Base-by-base conservation (phyloP, 2,888 invertebrate species). In the Pteria penguin region DNA sequence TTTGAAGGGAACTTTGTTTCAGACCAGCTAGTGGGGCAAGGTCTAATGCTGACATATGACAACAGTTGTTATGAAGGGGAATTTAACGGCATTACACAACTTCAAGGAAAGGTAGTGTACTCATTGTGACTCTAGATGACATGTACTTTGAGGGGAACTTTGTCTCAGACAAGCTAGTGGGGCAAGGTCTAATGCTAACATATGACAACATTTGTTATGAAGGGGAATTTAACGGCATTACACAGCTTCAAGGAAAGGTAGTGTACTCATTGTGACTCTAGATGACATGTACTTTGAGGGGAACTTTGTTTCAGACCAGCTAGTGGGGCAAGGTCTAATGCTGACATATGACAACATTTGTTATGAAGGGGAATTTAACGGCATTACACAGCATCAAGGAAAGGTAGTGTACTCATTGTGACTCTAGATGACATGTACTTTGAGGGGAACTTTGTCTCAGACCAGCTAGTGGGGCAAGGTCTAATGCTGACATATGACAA, bases 211-310 rank as follows among this genome's bases (percentile, higher is more conserved):
- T 96, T 2, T 96, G 96, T 91, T 97, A 96, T 87, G 97, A 97
- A 90, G 97, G 97, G 0, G 97, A 97, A 89, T 95, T 97, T 86
- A 94, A 95, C 79, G 95, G 95, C 0, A 95, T 96, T 1, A 95
- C 95, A 2, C 95, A 96, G 33, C 95, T 97, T 81, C 88, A 89
- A 79, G 97, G 97, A 0, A 96, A 96, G 88, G 92, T 92, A 82
- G 60, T 75, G 24, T 45, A 45, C 45, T 96, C 90, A 94, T 95
- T 90, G 96, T 97, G 22, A 97, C 97, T 0, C 93, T 97, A 73
- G 97, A 97, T 90, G 97, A 97, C 0, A 95, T 96, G 91, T 97
- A 97, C 92, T 97, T 97, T 87, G 97, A 97, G 93, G 97, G 97
- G 18, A 94, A 94, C 79, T 97, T 97, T 90, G 94, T 94, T 87